Evolutionary conservation across 2,797 vertebrate genomes (phyloP).

Genomic region (Rhodeus uyekii): DNA sequence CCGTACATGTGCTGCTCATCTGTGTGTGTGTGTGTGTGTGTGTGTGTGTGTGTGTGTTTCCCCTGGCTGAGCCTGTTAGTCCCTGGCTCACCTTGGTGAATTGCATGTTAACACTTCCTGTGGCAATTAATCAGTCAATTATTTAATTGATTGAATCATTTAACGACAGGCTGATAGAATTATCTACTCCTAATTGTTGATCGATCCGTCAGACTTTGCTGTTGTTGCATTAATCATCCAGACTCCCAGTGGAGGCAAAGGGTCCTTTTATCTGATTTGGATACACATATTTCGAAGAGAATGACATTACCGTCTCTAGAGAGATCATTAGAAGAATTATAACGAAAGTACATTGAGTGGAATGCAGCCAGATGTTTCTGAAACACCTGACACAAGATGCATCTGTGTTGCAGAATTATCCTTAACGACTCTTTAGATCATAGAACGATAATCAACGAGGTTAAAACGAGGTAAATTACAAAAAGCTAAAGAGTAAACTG

Average conservation of each 20-base stretch:
- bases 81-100: conserved; percentile 3
- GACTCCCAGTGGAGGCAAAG: not conserved
- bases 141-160: conserved; percentile 47
- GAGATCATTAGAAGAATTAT: conserved; percentile 7
- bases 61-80: not conserved
- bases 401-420: conserved; percentile 28
- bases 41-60: conserved; percentile 6
- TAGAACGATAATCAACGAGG: conserved; percentile 8
- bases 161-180: conserved; percentile 58
- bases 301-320: conserved; percentile 16
- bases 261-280: conserved; percentile 8
- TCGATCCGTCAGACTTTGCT: conserved; percentile 13
- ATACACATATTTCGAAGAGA: conserved; percentile 12
- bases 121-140: conserved; percentile 16
- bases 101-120: conserved; percentile 29
- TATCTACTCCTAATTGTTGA: conserved; percentile 16
- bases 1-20: conserved; percentile 50
- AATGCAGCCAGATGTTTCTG: conserved; percentile 22
- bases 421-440: conserved; percentile 46
- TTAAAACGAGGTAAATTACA: conserved; percentile 26
- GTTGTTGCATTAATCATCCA: not conserved
- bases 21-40: conserved; percentile 21
- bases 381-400: conserved; percentile 48
- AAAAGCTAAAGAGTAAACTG: conserved; percentile 23
- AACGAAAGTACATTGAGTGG: not conserved